Evolutionary conservation across 2,888 invertebrate genomes (phyloP).

Genomic region (Parthenolecanium corni): DNA sequence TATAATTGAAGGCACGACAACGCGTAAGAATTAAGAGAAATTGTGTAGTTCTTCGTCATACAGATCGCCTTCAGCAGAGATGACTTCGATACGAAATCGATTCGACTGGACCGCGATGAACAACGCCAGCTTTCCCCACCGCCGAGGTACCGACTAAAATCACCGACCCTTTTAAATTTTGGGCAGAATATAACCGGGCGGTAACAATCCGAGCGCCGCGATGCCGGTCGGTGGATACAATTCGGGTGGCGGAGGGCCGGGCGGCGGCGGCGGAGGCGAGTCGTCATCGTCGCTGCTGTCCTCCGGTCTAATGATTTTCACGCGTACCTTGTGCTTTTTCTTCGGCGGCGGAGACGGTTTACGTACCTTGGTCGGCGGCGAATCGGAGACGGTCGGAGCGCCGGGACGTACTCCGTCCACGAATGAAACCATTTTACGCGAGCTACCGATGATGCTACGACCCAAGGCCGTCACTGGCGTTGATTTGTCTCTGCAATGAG

Average conservation of each 20-base stretch:
- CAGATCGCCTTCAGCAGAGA: too few species aligned
- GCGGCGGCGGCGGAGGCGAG: conserved; percentile 50
- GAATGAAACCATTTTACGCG: conserved; percentile 22
- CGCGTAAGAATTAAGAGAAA: too few species aligned
- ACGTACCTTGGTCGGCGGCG: conserved; percentile 40
- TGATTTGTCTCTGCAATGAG: conserved; percentile 11
- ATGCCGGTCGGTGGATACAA: conserved; percentile 4
- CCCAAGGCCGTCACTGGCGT: conserved; percentile 19
- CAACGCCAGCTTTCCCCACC: too few species aligned
- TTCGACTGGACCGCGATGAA: too few species aligned
- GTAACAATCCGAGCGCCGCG: background rate
- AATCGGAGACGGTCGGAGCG: conserved; percentile 4
- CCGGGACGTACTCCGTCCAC: conserved; percentile 18
- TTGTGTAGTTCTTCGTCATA: too few species aligned
- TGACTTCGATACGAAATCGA: too few species aligned
- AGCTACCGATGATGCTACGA: conserved; percentile 18
- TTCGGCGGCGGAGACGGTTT: conserved; percentile 48
- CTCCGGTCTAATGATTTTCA: conserved; percentile 38
- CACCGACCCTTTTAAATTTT: conserved; percentile 1
- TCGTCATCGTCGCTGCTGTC: conserved; percentile 45
- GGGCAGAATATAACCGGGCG: conserved; percentile 7
- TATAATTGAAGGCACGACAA: too few species aligned
- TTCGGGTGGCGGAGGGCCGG: conserved; percentile 46
- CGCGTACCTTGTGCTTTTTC: conserved; percentile 40
- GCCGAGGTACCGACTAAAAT: too few species aligned